Evolutionary conservation across 2,113 vertebrate genomes (phyloP).

Genomic region (Poeciliopsis occidentalis): DNA sequence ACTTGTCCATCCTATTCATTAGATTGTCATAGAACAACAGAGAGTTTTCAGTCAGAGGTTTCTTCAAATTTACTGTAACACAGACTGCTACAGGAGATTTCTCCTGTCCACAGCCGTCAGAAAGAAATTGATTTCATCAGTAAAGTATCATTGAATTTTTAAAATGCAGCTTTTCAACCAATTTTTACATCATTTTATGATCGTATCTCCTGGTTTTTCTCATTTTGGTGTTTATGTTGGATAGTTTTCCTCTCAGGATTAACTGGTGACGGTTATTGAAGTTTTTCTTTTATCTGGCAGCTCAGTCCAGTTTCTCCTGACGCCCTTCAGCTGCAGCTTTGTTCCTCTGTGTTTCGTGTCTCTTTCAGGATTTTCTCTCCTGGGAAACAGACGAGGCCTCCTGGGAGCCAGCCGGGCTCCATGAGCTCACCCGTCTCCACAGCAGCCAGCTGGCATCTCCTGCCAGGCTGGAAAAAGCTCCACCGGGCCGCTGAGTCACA

Average conservation of each 20-base stretch:
- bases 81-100: too few relatives aligned
- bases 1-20: too few relatives aligned
- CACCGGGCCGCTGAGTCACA: conserved; percentile 41
- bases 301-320: background rate
- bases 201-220: background rate
- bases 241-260: background rate
- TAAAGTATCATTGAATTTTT: too few relatives aligned
- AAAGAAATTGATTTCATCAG: too few relatives aligned
- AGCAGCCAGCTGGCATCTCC: conserved; percentile 39
- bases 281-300: background rate
- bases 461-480: conserved; percentile 20
- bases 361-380: conserved; percentile 43
- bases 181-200: background rate
- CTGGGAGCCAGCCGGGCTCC: conserved; percentile 8
- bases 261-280: background rate
- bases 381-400: conserved; percentile 36
- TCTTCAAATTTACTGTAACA: too few relatives aligned
- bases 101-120: too few relatives aligned
- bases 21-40: too few relatives aligned
- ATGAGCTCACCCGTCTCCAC: conserved; percentile 31
- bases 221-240: background rate
- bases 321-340: background rate
- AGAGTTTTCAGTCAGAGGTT: too few relatives aligned
- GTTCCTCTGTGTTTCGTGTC: conserved; percentile 12
- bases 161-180: background rate